phyloP scores from a whole-genome alignment of 1,140 invertebrate species.

The Diprion similis region DNA sequence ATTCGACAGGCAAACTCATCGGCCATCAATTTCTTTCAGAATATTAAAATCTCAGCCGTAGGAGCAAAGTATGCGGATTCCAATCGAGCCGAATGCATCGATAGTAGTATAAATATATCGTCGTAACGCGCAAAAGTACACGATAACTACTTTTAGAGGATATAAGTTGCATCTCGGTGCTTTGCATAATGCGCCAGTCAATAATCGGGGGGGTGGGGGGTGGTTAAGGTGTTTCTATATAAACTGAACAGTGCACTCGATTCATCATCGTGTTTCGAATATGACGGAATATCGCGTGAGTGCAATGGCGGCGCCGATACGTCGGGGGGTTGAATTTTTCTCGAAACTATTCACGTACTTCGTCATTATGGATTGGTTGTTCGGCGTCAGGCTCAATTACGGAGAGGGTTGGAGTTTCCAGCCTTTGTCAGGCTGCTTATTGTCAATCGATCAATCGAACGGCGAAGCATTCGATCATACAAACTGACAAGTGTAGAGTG shows the following conservation, averaged over 20 bases:
- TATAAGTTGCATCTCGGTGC: no score
- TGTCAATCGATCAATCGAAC: conserved; percentile 3
- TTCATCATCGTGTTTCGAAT: conserved; percentile 4
- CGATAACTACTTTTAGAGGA: no score
- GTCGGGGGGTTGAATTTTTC: not conserved
- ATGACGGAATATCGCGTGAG: not conserved
- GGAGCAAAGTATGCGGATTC: no score
- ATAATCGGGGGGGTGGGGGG: not conserved
- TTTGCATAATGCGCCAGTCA: no score
- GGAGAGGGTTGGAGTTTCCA: not conserved
- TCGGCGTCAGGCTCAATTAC: conserved; percentile 6
- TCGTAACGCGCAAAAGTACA: not conserved
- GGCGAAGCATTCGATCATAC: not conserved
- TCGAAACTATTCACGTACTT: not conserved
- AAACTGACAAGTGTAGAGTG: not conserved
- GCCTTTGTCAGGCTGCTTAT: not conserved
- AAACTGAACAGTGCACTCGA: not conserved
- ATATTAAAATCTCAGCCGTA: no score
- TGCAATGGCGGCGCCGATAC: no score
- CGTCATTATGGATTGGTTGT: not conserved
- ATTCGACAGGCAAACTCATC: no score
- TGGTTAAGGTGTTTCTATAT: not conserved
- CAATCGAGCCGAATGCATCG: no score
- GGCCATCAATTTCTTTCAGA: no score
- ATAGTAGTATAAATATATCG: not conserved